These are phyloP conservation scores for Oncopodura yosiiana DNA, from an alignment of 1,140 invertebrate species.

Conservation along the genomic window DNA sequence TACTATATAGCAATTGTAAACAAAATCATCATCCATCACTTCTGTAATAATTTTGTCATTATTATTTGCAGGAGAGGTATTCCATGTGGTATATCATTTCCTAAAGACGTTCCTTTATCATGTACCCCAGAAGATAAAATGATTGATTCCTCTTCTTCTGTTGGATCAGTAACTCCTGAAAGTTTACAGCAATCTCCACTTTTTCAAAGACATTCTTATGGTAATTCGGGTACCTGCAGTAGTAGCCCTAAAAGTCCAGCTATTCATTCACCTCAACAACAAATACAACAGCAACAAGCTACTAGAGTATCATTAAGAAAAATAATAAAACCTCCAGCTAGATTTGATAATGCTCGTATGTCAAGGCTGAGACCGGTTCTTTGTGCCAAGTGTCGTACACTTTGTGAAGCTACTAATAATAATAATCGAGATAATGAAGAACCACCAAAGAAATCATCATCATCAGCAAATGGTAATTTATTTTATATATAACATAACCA, in stretches of 20 bases:
- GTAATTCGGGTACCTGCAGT: no score
- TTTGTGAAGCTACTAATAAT: constrained; percentile 13
- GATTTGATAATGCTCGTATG: constrained; percentile 28
- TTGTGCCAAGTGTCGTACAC: constrained; percentile 26
- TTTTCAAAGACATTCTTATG: constrained; percentile 24
- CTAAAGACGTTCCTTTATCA: constrained; percentile 30
- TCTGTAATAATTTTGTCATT: constrained; percentile 1
- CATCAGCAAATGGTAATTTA: no score
- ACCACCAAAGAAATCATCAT: no score
- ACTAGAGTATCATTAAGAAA: constrained; percentile 14
- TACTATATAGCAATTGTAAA: no score
- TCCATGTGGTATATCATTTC: constrained; percentile 32
- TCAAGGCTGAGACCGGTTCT: constrained; percentile 21
- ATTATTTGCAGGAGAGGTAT: constrained; percentile 27
- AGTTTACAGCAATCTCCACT: constrained; percentile 14
- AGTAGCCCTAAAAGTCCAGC: no score
- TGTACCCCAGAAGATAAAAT: not conserved
- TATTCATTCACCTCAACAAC: no score
- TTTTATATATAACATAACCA: no score
- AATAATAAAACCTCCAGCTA: constrained; percentile 30
- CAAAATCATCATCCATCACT: not conserved
- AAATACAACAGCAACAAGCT: no score
- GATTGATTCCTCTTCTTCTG: no score
- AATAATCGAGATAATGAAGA: not conserved
- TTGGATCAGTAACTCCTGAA: no score